Evolutionary conservation across 2,888 invertebrate species (phyloP).

Genomic region (Brachyopa scutellaris): DNA sequence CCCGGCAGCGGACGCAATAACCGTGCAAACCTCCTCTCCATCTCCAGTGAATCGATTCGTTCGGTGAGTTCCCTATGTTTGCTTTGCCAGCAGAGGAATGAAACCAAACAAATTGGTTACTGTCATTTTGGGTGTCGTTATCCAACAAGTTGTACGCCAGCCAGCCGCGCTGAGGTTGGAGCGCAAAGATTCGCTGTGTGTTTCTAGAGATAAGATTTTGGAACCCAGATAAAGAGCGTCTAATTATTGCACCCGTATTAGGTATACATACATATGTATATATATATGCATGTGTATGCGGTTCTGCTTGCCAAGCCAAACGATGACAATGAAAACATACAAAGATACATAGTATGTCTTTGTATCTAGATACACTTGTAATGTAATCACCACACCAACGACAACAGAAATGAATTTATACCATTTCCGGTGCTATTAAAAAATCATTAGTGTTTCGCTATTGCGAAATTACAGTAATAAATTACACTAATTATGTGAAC

Average conservation of each 20-base stretch:
- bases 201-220: constrained; percentile 56
- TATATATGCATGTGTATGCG: constrained; percentile 5
- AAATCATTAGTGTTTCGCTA: constrained; percentile 28
- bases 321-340: constrained; percentile 39
- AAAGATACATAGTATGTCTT: not conserved
- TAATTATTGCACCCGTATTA: constrained; percentile 65
- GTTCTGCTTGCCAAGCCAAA: constrained; percentile 42
- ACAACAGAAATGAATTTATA: constrained; percentile 28
- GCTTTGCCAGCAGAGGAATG: constrained; percentile 26
- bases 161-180: not conserved
- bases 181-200: constrained; percentile 57
- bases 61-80: constrained; percentile 2
- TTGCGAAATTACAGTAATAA: constrained; percentile 30
- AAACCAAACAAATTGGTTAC: constrained; percentile 47
- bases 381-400: not conserved
- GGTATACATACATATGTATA: too few relatives aligned
- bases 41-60: not conserved
- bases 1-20: constrained; percentile 26
- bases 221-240: constrained; percentile 43
- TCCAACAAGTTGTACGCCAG: constrained; percentile 41
- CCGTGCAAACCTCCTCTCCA: constrained; percentile 29
- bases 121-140: constrained; percentile 27
- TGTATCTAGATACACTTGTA: constrained; percentile 19
- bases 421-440: constrained; percentile 55
- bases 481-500: constrained; percentile 22